Base-by-base conservation (phyloP, 2,888 invertebrate genomes). In the Caenorhabditis panamensis region DNA sequence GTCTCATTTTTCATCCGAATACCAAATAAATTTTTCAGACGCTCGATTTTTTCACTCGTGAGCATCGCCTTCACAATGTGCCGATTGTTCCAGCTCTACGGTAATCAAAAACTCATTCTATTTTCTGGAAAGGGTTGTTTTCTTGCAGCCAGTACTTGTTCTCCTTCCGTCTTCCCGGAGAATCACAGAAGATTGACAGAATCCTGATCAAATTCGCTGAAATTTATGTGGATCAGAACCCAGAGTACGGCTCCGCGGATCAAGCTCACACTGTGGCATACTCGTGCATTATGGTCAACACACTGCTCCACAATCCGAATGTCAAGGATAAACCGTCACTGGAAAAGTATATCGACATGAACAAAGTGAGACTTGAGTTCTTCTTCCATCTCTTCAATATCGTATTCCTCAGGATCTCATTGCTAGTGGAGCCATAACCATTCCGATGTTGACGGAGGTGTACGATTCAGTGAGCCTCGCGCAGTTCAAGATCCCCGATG, bases 201-300 rank as follows among this genome's bases (percentile, higher is more conserved):
- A 83, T 86, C 47, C 76, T 86, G 68, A 80, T 82, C 28, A 84
- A 79, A 56, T 84, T 77, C 83, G n/a, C 85, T 79, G 82, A 87
- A 82, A 71, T 85, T 77, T 85, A 83, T 67, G 78, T 64, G 2
- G 16, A 49, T 11, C 61, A 73, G 24, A 85, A 85, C 68, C 82
- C 82, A 11, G 51, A 71, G 0, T 84, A 84, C 49, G 68, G 68
- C 11, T 64, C 61, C 8, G 73, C 84, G 8, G 86, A 86, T 64
- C 66, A 79, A n/a, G 84, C 84, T 24, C 78, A 84, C 68, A 82
- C 84, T 16, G 82, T 87, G 16, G 78, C 87, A 31, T 87, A 86
- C 62, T 84, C 83, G 24, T 82, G 84, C 64, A 84, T 87, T 56
- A 86, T 86, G 86, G 81, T 87, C n/a, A 87, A 87, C 67, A 87